These are phyloP conservation scores for Syngnathus scovelli DNA, from an alignment of 2,113 vertebrate species.

Conservation along the genomic window DNA sequence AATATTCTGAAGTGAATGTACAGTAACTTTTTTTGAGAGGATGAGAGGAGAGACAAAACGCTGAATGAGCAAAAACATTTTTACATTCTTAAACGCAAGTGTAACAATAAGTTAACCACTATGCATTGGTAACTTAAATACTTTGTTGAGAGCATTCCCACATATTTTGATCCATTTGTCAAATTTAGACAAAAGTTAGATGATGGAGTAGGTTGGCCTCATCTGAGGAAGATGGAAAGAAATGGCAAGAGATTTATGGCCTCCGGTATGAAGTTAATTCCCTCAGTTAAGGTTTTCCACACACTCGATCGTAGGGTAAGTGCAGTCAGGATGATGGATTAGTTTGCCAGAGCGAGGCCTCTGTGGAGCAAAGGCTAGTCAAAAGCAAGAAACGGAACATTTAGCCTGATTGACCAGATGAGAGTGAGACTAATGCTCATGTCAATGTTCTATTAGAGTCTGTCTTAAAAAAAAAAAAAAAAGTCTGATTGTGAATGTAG, in stretches of 20 bases:
- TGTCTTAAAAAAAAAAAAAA: slow-evolving; percentile 3
- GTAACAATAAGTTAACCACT: too few relatives aligned
- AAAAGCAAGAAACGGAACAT: slow-evolving; percentile 19
- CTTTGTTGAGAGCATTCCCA: slow-evolving; percentile 1
- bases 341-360: too few relatives aligned
- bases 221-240: slow-evolving; percentile 22
- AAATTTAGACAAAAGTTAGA: slow-evolving; percentile 4
- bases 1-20: slow-evolving; percentile 14
- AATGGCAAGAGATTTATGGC: slow-evolving; percentile 41
- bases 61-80: neutral
- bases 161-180: neutral
- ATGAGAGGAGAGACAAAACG: neutral
- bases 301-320: slow-evolving; percentile 22
- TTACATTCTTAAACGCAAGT: neutral
- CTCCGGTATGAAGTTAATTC: slow-evolving; percentile 37
- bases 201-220: slow-evolving; percentile 17
- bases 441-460: slow-evolving; percentile 12
- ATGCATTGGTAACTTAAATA: neutral
- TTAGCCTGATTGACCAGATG: slow-evolving; percentile 33
- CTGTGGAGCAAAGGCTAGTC: slow-evolving; percentile 21
- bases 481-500: slow-evolving; percentile 17
- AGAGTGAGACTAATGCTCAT: slow-evolving; percentile 24
- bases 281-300: slow-evolving; percentile 28
- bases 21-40: neutral
- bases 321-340: slow-evolving; percentile 59